Evolutionary conservation across 2,888 invertebrate genomes (phyloP), one percentile per base, ranked within the genome.

Genomic region (Lysandra bellargus): DNA sequence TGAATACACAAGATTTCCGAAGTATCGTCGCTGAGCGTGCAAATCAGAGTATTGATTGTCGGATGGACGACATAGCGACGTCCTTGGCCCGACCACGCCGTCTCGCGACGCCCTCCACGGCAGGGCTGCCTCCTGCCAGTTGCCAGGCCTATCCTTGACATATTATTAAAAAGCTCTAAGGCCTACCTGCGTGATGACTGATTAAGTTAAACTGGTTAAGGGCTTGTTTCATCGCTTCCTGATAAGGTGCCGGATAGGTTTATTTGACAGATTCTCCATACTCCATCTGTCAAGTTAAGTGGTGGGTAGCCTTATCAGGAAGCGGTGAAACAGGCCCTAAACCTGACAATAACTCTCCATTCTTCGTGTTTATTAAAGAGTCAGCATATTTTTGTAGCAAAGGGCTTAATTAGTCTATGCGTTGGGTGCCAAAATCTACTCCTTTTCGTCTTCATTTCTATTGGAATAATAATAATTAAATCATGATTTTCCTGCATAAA

Each of bases 31-130:
- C 30, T 78, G 61, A 79, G 64, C 61, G 78, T 82, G 81, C 82
- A 82, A 80, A 80, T 79, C 78, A 78, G 61, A 79, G 77, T 81
- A 94, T 94, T 89, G 94, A 94, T 94, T 92, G 90, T 92, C 91
- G 89, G 90, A 85, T 90, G 87, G 93, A 93, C 92, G 93, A 92
- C 93, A 89, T 87, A 92, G 92, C 89, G 93, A 93, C 93, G 94
- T 90, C 94, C 94, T 94, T 94, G 94, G 93, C 91, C 90, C 88
- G 84, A 88, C 87, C 89, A 88, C 87, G 88, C 88, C 83, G 87
- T 83, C 89, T 90, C 90, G 90, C 88, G 87, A 83, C 85, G 85
- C 85, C 85, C 86, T 87, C 87, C 84, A 33, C 57, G 14, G 17
- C 33, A 76, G 33, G 76, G 76, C 17, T 76, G 76, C 33, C 76